Percentiles rank a stretch among this genome's conserved stretches.
Conservation (phyloP, 2,797 vertebrate genomes). For the Enteromius argenteus region DNA sequence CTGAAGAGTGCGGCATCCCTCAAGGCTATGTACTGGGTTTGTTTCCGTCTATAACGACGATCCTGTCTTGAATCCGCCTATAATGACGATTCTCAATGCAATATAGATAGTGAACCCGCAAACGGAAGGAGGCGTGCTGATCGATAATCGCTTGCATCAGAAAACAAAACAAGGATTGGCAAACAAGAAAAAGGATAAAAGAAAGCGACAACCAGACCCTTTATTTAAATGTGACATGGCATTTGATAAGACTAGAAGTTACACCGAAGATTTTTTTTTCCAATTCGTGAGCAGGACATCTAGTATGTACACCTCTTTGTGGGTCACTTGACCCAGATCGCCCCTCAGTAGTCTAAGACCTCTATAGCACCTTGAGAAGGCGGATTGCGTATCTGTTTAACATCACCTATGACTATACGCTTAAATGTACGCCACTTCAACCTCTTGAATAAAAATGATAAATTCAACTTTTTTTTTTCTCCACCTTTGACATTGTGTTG, state of each 20-base stretch:
- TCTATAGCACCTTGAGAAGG: conserved; percentile 73
- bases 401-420: conserved; percentile 30
- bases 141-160: not conserved
- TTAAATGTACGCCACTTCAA: conserved; percentile 30
- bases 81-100: no score
- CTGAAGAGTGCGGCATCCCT: not conserved
- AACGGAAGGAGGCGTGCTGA: not conserved
- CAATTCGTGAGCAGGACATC: conserved; percentile 65
- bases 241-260: not conserved
- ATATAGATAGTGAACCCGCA: not conserved
- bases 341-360: conserved; percentile 73
- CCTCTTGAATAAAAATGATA: conserved; percentile 25
- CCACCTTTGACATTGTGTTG: conserved; percentile 21
- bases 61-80: not conserved
- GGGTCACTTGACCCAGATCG: conserved; percentile 56
- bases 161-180: not conserved
- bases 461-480: not conserved
- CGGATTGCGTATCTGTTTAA: conserved; percentile 40
- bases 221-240: conserved; percentile 25
- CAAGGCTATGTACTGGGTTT: not conserved
- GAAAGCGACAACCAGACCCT: conserved; percentile 11
- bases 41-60: not conserved
- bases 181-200: conserved; percentile 4
- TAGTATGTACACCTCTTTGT: conserved; percentile 69
- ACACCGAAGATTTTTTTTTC: conserved; percentile 59